A percentile compares a stretch with the other conserved stretches of the same genome.
Conservation (phyloP, 1,140 invertebrate genomes). For the Glossosoma conforme region DNA sequence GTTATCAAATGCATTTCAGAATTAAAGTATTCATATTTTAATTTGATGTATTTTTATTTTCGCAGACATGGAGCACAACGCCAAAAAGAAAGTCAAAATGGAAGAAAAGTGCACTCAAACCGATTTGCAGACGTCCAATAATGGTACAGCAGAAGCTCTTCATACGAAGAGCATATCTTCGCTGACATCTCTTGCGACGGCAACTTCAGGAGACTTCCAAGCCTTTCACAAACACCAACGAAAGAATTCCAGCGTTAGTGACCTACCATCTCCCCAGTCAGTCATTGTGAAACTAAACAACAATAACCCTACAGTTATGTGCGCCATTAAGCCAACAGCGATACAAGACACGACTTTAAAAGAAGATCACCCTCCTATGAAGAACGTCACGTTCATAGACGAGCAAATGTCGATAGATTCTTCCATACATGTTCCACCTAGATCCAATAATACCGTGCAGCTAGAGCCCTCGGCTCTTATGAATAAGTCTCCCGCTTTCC, state of each 20-base stretch:
- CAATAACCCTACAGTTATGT: constrained; percentile 19
- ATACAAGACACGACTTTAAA: background rate
- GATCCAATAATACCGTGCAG: constrained; percentile 5
- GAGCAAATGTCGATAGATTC: constrained; percentile 9
- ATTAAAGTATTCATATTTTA: too few species aligned
- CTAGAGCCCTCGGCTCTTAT: constrained; percentile 7
- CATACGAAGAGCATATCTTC: constrained; percentile 12
- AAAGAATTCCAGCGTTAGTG: constrained; percentile 14
- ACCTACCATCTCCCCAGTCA: constrained; percentile 22
- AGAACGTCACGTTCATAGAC: constrained; percentile 22
- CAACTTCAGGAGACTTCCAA: constrained; percentile 7
- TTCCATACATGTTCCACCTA: background rate
- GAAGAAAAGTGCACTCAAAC: constrained; percentile 26
- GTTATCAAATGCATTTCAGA: too few species aligned
- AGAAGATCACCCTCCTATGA: constrained; percentile 5
- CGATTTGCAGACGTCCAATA: constrained; percentile 10
- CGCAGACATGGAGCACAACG: constrained; percentile 21
- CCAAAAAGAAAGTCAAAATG: constrained; percentile 24
- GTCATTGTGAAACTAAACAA: constrained; percentile 21
- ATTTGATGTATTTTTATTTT: constrained; percentile 17
- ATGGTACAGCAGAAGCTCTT: constrained; percentile 9
- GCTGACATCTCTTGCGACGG: constrained; percentile 8
- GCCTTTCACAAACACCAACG: constrained; percentile 12
- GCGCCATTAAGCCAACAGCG: constrained; percentile 12
- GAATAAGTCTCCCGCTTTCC: constrained; percentile 1